Evolutionary conservation across 2,888 invertebrate genomes (phyloP).

Genomic region (Oligia latruncula): DNA sequence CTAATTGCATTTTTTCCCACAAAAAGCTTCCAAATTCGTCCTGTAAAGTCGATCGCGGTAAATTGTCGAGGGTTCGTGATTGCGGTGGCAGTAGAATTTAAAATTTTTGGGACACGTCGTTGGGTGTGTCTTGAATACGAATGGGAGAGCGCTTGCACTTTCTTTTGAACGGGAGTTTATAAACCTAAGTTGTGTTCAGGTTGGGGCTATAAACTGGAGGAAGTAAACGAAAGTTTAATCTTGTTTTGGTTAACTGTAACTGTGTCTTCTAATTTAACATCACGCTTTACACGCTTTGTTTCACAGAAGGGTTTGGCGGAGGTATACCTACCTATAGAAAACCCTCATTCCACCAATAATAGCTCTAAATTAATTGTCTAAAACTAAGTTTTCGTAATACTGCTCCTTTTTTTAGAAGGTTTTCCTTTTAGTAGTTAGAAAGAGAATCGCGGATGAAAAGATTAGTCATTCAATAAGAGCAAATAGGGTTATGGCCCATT

Average conservation of each 20-base stretch:
- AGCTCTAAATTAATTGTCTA: conserved; percentile 6
- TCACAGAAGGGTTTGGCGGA: too few species aligned
- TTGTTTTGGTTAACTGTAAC: conserved; percentile 5
- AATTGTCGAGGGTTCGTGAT: conserved; percentile 60
- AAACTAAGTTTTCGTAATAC: neutral
- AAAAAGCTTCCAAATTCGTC: conserved; percentile 38
- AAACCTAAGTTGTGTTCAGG: conserved; percentile 11
- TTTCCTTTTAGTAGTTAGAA: neutral
- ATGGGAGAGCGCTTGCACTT: conserved; percentile 63
- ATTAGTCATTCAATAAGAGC: neutral
- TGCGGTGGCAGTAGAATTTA: conserved; percentile 58
- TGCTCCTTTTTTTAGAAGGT: neutral
- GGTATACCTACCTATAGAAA: too few species aligned
- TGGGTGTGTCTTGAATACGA: conserved; percentile 60
- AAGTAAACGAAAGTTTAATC: conserved; percentile 27
- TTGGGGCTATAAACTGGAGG: conserved; percentile 19
- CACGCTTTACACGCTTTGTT: neutral
- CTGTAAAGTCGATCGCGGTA: conserved; percentile 42
- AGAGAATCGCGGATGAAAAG: neutral
- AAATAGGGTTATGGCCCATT: too few species aligned
- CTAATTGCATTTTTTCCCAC: conserved; percentile 20
- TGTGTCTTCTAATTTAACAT: neutral
- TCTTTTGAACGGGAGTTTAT: conserved; percentile 49
- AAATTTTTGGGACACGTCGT: conserved; percentile 59
- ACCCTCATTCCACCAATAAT: neutral